Evolutionary conservation across 2,113 vertebrate genomes (phyloP).

Genomic region (Glaucidium brasilianum): DNA sequence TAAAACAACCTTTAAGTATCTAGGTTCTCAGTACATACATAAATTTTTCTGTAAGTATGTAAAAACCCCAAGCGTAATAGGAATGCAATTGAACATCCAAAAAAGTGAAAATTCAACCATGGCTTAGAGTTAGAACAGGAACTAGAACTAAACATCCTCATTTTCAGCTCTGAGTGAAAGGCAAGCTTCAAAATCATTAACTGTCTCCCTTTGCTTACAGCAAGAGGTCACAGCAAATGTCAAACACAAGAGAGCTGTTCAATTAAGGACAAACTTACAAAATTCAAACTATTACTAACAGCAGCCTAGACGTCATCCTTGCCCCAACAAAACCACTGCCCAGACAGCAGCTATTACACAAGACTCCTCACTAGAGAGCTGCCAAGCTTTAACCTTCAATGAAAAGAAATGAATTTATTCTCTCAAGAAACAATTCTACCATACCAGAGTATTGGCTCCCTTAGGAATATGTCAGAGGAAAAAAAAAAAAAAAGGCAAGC

Average conservation of each 20-base stretch:
- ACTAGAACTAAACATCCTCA: not conserved
- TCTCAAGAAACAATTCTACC: not conserved
- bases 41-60: not conserved
- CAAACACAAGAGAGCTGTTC: constrained; percentile 34
- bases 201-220: constrained; percentile 31
- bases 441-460: not conserved
- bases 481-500: not conserved
- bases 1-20: not conserved
- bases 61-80: not conserved
- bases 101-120: not conserved
- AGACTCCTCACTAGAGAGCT: not conserved
- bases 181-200: constrained; percentile 44
- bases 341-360: not conserved
- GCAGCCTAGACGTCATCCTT: not conserved
- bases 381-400: constrained; percentile 6
- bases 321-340: not conserved
- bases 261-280: constrained; percentile 45
- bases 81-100: not conserved
- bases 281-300: constrained; percentile 5
- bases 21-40: not conserved
- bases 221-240: constrained; percentile 51
- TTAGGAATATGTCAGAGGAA: not conserved
- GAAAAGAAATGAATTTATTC: not conserved
- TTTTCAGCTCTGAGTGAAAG: not conserved
- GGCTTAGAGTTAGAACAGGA: not conserved